Conservation (phyloP, 2,888 invertebrate species). For the Stictocephala bisonia region DNA sequence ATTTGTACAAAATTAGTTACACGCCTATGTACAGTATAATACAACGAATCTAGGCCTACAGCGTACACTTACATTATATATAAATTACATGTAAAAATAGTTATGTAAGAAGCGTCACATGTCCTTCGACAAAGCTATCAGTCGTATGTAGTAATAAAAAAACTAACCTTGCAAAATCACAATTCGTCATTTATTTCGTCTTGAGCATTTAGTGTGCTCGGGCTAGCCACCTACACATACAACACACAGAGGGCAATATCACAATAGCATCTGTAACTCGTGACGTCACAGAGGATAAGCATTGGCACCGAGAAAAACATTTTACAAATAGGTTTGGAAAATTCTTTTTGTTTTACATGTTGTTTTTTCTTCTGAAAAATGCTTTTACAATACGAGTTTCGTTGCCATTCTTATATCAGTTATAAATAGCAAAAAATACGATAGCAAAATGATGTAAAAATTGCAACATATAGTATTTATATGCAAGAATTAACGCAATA, state of each 20-base stretch:
- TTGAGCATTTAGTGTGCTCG: neutral
- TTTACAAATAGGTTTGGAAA: too few relatives aligned
- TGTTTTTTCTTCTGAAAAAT: too few relatives aligned
- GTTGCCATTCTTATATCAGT: too few relatives aligned
- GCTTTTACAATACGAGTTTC: too few relatives aligned
- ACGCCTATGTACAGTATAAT: constrained; percentile 30
- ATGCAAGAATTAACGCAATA: too few relatives aligned
- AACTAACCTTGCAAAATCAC: constrained; percentile 27
- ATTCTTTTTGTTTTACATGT: too few relatives aligned
- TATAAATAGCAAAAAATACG: too few relatives aligned
- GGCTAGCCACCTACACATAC: neutral
- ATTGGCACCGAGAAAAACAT: too few relatives aligned
- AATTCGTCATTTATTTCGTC: constrained; percentile 1
- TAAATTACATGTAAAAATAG: constrained; percentile 41
- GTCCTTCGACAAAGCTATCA: constrained; percentile 36
- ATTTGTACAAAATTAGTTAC: constrained; percentile 39
- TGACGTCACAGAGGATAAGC: too few relatives aligned
- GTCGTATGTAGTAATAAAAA: constrained; percentile 32
- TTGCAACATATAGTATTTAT: too few relatives aligned
- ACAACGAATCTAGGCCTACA: constrained; percentile 34
- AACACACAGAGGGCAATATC: neutral
- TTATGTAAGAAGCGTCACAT: constrained; percentile 37
- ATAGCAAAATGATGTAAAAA: too few relatives aligned
- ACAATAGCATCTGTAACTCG: constrained; percentile 9
- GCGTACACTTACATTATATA: constrained; percentile 31